A percentile compares a stretch with the other conserved stretches of the same genome.
These are phyloP conservation scores for Enteromius trimaculatus DNA, from an alignment of 2,797 vertebrate species.

Conservation along the genomic window DNA sequence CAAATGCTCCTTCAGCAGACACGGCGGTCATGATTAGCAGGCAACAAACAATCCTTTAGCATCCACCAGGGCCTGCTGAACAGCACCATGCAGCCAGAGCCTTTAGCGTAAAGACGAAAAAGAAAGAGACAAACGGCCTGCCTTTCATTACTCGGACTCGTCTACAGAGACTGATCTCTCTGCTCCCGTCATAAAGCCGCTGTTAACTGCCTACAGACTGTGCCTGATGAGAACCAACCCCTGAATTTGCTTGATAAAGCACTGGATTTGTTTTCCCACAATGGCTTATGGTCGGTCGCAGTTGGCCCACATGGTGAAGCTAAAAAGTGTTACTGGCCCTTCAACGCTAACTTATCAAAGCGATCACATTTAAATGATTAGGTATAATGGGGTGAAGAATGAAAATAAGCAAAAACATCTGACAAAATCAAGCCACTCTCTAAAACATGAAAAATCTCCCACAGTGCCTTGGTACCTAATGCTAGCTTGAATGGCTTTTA, in stretches of 20 bases:
- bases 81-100: constrained; percentile 36
- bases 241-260: constrained; percentile 36
- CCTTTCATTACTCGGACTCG: constrained; percentile 46
- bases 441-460: background rate
- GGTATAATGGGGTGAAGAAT: constrained; percentile 3
- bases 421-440: constrained; percentile 20
- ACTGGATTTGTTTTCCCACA: constrained; percentile 39
- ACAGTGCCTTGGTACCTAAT: constrained; percentile 15
- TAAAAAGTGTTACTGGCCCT: constrained; percentile 13
- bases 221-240: constrained; percentile 30
- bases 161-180: constrained; percentile 47
- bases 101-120: constrained; percentile 41
- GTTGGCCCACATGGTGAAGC: constrained; percentile 15
- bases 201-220: constrained; percentile 46
- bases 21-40: constrained; percentile 72
- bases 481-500: constrained; percentile 12
- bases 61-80: constrained; percentile 56
- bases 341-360: constrained; percentile 32
- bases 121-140: constrained; percentile 45
- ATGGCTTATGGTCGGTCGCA: constrained; percentile 14
- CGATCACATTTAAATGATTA: constrained; percentile 11
- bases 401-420: constrained; percentile 18
- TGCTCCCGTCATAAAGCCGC: constrained; percentile 44
- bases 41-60: constrained; percentile 65
- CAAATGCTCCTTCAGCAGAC: constrained; percentile 65